phyloP scores from a whole-genome alignment of 2,888 invertebrate species.

The Asteroscopus sphinx region DNA sequence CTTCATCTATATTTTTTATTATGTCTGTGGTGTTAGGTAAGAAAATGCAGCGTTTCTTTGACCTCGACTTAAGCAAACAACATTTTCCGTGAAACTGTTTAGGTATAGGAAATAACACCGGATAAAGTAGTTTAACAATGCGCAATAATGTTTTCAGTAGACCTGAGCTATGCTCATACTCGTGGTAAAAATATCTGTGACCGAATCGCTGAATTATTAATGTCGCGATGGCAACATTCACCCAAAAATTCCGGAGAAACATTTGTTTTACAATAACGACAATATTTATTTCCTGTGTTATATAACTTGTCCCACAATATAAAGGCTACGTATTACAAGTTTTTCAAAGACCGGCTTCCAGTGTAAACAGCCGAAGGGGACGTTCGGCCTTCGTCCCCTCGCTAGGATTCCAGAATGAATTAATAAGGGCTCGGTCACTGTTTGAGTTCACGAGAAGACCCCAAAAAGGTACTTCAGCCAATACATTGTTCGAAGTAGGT shows the following conservation, averaged over 20 bases:
- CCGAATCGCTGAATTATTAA: slow-evolving; percentile 28
- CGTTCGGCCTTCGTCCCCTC: slow-evolving; percentile 21
- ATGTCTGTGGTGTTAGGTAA: not conserved
- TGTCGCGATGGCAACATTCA: slow-evolving; percentile 25
- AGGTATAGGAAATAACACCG: slow-evolving; percentile 13
- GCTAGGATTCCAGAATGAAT: slow-evolving; percentile 38
- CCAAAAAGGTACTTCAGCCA: slow-evolving; percentile 31
- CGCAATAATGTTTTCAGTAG: slow-evolving; percentile 44
- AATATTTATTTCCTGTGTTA: not conserved
- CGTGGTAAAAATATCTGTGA: slow-evolving; percentile 14
- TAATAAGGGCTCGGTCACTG: slow-evolving; percentile 37
- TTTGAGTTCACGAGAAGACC: slow-evolving; percentile 43
- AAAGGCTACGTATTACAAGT: slow-evolving; percentile 19
- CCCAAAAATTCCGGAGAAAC: slow-evolving; percentile 14
- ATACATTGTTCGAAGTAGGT: slow-evolving; percentile 41
- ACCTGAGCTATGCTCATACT: slow-evolving; percentile 40
- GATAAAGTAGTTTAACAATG: slow-evolving; percentile 39
- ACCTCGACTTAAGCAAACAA: slow-evolving; percentile 14
- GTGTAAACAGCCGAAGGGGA: slow-evolving; percentile 26
- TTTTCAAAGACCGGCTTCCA: slow-evolving; percentile 30
- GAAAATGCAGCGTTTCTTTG: slow-evolving; percentile 7
- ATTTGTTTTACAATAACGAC: slow-evolving; percentile 15
- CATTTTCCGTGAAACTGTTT: slow-evolving; percentile 28
- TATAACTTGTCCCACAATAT: slow-evolving; percentile 2
- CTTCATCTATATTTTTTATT: too few relatives aligned